Base-by-base conservation (phyloP, 2,113 vertebrate species). In the Dasyornis broadbenti region DNA sequence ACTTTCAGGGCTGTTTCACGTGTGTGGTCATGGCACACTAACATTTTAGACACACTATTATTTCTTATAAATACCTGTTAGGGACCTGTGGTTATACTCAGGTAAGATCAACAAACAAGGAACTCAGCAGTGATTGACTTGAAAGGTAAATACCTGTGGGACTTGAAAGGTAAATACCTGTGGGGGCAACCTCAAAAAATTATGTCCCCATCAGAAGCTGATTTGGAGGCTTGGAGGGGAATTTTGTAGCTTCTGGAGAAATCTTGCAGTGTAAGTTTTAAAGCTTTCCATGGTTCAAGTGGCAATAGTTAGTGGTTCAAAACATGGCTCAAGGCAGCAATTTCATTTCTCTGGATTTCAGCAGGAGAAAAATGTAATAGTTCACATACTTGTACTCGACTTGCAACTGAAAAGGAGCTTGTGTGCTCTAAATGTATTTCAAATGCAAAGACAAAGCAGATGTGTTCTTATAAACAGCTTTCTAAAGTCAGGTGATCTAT, bases 321-420 rank as follows among this genome's bases (percentile, higher is more conserved):
- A 96, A 90, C 33, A 77, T 44, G 35, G 52, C 68, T 94, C 40
- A 90, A 95, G 76, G 84, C 92, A 95, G 70, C 68, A 92, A 80
- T 96, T 94, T 89, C 30, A 82, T 92, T 90, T 85, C 79, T 92
- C 60, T 90, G 45, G 26, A 76, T 91, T 94, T 94, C 60, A 80
- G 33, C 22, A 65, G 64, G 57, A 90, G 82, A 95, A 96, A 96
- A 91, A 89, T 85, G 31, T 73, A 94, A 82, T 89, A 85, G 80
- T 86, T 92, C 86, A 93, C 40, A 50, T 9, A 70, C 31, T 40
- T 92, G 64, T 87, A 76, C 56, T 82, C 1, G 1, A 57, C 78
- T 78, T 88, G 57, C 61, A 71, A 66, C 89, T 83, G 92, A 80
- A 95, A 94, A 88, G 61, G 44, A 92, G 53, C 54, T 94, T 61